These are phyloP conservation scores for Lathamus discolor DNA, from an alignment of 2,113 vertebrate species.

Conservation along the genomic window DNA sequence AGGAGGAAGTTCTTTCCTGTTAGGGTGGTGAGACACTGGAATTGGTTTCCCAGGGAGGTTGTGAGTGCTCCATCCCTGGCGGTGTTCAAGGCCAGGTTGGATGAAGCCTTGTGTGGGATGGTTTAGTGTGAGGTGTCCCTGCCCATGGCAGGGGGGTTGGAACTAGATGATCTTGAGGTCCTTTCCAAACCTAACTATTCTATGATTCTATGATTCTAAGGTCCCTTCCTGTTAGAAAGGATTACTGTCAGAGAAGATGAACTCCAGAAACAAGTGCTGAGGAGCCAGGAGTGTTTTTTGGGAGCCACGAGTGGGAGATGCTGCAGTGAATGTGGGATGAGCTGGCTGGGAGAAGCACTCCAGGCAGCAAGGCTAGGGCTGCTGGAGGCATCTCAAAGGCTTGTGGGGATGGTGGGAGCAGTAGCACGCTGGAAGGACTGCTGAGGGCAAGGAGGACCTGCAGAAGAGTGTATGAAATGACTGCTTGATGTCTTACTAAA, in stretches of 20 bases:
- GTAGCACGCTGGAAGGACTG: not conserved
- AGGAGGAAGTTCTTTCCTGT: no score
- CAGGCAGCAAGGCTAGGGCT: not conserved
- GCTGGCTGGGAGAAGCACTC: not conserved
- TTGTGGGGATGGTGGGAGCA: not conserved
- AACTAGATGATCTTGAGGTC: no score
- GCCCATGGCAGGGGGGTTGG: no score
- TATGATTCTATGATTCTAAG: no score
- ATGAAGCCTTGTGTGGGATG: no score
- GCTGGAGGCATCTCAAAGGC: accelerated
- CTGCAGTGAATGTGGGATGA: not conserved
- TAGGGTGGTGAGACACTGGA: no score
- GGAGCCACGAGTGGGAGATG: not conserved
- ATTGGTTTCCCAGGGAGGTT: no score
- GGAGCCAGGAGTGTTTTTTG: not conserved
- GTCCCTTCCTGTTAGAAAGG: not conserved
- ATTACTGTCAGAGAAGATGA: not conserved
- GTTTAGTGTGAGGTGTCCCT: no score
- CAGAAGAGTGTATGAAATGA: not conserved
- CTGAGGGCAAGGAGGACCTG: not conserved
- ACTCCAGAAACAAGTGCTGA: not conserved
- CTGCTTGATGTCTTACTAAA: not conserved
- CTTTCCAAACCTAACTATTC: no score
- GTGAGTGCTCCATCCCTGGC: no score
- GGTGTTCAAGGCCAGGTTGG: no score